Evolutionary conservation across 2,888 invertebrate genomes (phyloP), one percentile per base, ranked within the genome.

Genomic region (Tineola bisselliella): DNA sequence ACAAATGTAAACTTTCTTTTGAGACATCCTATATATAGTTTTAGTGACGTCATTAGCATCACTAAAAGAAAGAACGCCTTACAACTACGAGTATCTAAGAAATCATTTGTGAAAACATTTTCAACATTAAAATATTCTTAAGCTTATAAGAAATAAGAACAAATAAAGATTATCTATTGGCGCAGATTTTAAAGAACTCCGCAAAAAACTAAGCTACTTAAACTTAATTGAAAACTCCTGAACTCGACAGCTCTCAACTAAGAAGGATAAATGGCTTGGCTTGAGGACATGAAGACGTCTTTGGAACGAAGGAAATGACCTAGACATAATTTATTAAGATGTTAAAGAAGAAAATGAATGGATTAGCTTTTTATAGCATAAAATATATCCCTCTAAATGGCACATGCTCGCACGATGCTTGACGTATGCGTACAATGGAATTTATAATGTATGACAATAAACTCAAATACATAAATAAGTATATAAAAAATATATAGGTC

Each of bases 191-290:
- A 12, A 38, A 38, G 25, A 25, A 10, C 38, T 38, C n/a, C 10
- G 38, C 38, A 38, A 38, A 38, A 38, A 38, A 38, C 38, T 38
- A 38, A 38, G 38, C 31, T 33, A 19, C 58, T 58, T 58, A 3
- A 58, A 33, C 15, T 33, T 33, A 58, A 58, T 58, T 58, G 58
- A 58, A 54, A 58, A 58, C 33, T 58, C 58, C 58, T 58, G 58
- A 33, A 58, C 19, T 15, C 58, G 58, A 58, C 58, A 58, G 58
- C 31, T 33, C 58, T 15, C 17, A 18, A 33, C 58, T 58, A 58
- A 58, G 17, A 15, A 58, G 58, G 33, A 58, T 58, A 58, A 58
- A 58, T 58, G 58, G 58, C 33, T n/a, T 15, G 15, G 33, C 58
- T 58, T 56, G 33, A 58, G 17, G 58, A 33, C 54, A 54, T 15